Percentiles rank a stretch among this genome's conserved stretches.
Conservation (phyloP, 1,140 invertebrate species). For the Megalopta genalis region DNA sequence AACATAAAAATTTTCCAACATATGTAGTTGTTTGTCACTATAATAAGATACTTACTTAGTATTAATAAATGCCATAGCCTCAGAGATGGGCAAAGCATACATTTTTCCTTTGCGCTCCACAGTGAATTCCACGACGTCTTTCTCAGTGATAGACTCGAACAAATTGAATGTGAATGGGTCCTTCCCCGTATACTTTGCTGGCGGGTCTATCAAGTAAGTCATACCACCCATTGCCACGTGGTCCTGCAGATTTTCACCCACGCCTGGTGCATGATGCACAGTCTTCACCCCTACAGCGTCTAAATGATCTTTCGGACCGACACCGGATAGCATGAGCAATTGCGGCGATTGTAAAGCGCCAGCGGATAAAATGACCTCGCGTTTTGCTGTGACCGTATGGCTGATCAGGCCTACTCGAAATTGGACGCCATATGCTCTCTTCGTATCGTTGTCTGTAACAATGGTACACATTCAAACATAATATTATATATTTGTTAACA, state of each 20-base stretch:
- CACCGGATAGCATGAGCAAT: constrained; percentile 89
- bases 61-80: not conserved
- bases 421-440: constrained; percentile 83
- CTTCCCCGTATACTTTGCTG: constrained; percentile 69
- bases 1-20: too few relatives aligned
- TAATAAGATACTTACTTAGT: not conserved
- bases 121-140: not conserved
- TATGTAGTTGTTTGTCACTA: not conserved
- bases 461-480: too few relatives aligned
- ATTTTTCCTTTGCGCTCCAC: constrained; percentile 59
- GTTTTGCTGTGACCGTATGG: constrained; percentile 80
- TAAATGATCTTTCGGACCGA: constrained; percentile 85
- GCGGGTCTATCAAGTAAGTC: constrained; percentile 81
- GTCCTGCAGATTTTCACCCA: constrained; percentile 91
- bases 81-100: constrained; percentile 65
- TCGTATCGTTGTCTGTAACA: constrained; percentile 65
- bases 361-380: constrained; percentile 87
- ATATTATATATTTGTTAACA: too few relatives aligned
- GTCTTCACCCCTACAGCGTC: constrained; percentile 80
- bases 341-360: constrained; percentile 88
- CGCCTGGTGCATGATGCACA: constrained; percentile 83
- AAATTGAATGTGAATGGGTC: constrained; percentile 59
- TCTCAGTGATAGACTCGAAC: too few relatives aligned
- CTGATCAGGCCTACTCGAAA: constrained; percentile 81
- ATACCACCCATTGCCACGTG: constrained; percentile 85